Evolutionary conservation across 2,888 invertebrate species (phyloP).

Genomic region (Sicus ferrugineus): DNA sequence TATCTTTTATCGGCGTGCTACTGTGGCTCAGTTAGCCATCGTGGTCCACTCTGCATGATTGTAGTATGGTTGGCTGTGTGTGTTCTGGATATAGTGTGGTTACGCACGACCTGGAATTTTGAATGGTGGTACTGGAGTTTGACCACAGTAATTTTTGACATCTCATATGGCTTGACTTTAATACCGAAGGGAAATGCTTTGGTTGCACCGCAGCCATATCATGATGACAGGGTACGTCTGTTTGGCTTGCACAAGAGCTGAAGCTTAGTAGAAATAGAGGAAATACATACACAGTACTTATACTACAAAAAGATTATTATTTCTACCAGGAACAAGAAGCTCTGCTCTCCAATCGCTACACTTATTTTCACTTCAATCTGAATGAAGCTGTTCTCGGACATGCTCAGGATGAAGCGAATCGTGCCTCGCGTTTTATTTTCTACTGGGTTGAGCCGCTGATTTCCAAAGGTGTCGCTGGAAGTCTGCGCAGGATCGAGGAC

Average conservation of each 20-base stretch:
- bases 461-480: slow-evolving; percentile 78
- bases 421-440: slow-evolving; percentile 80
- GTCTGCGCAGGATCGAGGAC: slow-evolving; percentile 79
- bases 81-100: slow-evolving; percentile 72
- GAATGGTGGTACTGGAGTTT: slow-evolving; percentile 71
- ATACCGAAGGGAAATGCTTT: slow-evolving; percentile 69
- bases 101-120: slow-evolving; percentile 72
- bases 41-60: slow-evolving; percentile 77
- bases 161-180: slow-evolving; percentile 75
- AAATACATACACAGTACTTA: neutral
- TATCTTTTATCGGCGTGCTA: slow-evolving; percentile 70
- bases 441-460: slow-evolving; percentile 89
- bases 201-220: slow-evolving; percentile 48
- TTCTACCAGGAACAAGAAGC: slow-evolving; percentile 70
- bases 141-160: slow-evolving; percentile 71
- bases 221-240: slow-evolving; percentile 25
- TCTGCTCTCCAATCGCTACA: slow-evolving; percentile 68
- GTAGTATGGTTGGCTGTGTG: slow-evolving; percentile 76
- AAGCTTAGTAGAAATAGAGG: neutral
- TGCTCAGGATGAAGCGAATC: slow-evolving; percentile 79
- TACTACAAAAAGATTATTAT: slow-evolving; percentile 5
- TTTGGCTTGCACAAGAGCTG: too few relatives aligned
- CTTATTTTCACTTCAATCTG: slow-evolving; percentile 72
- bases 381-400: slow-evolving; percentile 78
- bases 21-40: slow-evolving; percentile 71